Evolutionary conservation across 2,888 invertebrate species (phyloP).

Genomic region (Drosophila multiciliata): DNA sequence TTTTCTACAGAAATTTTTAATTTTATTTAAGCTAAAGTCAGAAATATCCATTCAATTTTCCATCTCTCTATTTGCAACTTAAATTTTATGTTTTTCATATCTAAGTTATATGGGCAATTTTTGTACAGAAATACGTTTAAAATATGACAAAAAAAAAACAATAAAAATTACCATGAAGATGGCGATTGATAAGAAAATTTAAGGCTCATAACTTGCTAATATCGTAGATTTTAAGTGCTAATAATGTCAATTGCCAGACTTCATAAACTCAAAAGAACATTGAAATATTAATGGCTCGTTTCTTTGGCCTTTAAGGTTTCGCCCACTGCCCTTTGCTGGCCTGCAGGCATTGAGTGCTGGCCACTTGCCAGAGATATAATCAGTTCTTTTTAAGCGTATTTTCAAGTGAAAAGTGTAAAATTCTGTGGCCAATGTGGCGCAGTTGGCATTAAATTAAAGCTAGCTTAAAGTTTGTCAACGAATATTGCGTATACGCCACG

Average conservation of each 20-base stretch:
- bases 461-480: slow-evolving; percentile 43
- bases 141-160: background rate
- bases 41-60: background rate
- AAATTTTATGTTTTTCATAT: background rate
- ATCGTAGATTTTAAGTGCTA: background rate
- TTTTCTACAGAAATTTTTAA: background rate
- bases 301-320: background rate
- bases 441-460: slow-evolving; percentile 10
- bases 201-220: background rate
- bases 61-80: background rate
- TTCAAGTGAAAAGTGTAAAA: background rate
- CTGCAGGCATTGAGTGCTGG: background rate
- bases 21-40: no score
- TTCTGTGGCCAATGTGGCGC: background rate
- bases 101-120: background rate
- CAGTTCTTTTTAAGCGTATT: slow-evolving; percentile 7
- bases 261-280: background rate
- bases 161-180: background rate
- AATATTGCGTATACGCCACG: slow-evolving; percentile 63
- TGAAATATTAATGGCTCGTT: background rate
- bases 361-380: slow-evolving; percentile 20
- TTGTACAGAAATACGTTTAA: background rate
- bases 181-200: background rate
- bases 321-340: slow-evolving; percentile 8
- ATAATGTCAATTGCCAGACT: background rate